Evolutionary conservation across 2,888 invertebrate species (phyloP).

Genomic region (Arenicola marina): DNA sequence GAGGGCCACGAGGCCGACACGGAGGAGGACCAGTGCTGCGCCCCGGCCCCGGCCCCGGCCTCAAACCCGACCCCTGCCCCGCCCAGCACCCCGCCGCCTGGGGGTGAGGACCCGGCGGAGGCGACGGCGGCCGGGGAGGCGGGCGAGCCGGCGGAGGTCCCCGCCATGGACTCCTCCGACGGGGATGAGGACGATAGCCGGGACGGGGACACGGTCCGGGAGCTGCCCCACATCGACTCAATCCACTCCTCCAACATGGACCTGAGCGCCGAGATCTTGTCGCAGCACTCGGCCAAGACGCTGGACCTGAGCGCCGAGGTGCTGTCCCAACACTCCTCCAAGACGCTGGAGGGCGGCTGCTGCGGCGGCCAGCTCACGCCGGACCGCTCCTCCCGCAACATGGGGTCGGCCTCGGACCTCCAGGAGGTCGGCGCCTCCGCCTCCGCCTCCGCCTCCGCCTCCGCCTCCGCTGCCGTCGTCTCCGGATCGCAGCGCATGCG

Average conservation of each 20-base stretch:
- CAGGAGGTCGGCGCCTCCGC: not conserved
- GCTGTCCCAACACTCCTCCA: conserved; percentile 49
- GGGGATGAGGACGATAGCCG: not conserved
- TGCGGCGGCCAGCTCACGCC: conserved; percentile 9
- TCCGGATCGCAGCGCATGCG: conserved; percentile 27
- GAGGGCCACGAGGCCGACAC: conserved; percentile 51
- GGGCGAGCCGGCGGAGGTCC: not conserved
- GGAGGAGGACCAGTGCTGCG: conserved; percentile 26
- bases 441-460: not conserved
- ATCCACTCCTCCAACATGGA: conserved; percentile 45
- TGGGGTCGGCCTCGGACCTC: not conserved
- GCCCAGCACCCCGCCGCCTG: not conserved
- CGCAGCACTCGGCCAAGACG: conserved; percentile 51
- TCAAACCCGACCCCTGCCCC: not conserved
- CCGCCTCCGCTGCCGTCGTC: not conserved
- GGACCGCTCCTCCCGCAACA: not conserved
- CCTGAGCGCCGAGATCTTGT: conserved; percentile 47
- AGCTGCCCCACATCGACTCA: conserved; percentile 53
- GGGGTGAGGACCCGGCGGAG: conserved; percentile 3
- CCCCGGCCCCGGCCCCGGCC: too few relatives aligned
- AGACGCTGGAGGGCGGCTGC: conserved; percentile 41
- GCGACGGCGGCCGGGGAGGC: not conserved
- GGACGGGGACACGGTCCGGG: conserved; percentile 27
- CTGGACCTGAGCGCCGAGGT: conserved; percentile 42
- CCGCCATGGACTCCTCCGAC: not conserved